phyloP scores from a whole-genome alignment of 2,888 invertebrate genomes.

The Drosophila fulvimacula region DNA sequence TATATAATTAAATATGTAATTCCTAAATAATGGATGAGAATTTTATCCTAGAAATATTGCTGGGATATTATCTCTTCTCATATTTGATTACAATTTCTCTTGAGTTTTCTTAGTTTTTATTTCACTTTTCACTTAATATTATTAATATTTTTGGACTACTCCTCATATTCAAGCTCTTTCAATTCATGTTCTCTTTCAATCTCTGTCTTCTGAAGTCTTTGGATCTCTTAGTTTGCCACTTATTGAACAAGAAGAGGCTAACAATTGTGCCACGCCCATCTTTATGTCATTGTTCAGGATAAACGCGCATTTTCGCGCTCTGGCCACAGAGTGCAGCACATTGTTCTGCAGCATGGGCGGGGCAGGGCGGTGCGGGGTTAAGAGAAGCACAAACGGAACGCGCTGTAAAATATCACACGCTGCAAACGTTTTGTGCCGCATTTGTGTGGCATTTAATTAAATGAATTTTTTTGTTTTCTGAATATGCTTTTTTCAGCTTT shows the following conservation, averaged over 20 bases:
- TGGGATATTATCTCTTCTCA: too few species aligned
- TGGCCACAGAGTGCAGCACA: constrained; percentile 12
- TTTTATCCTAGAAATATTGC: neutral
- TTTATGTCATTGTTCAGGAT: neutral
- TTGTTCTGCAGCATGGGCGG: neutral
- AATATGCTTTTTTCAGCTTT: neutral
- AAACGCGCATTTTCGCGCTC: constrained; percentile 27
- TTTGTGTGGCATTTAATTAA: constrained; percentile 79
- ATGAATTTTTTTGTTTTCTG: constrained; percentile 66
- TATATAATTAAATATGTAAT: too few species aligned
- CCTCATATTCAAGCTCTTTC: neutral
- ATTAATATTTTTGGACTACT: neutral
- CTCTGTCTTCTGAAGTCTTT: constrained; percentile 7
- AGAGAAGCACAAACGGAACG: constrained; percentile 9
- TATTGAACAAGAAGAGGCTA: constrained; percentile 9
- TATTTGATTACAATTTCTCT: neutral
- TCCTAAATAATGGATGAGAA: too few species aligned
- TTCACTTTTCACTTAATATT: neutral
- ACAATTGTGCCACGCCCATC: neutral
- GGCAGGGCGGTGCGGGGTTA: neutral
- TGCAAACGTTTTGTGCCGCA: constrained; percentile 71
- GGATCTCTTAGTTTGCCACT: neutral
- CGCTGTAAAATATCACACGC: constrained; percentile 65
- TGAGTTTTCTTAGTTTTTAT: neutral
- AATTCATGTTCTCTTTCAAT: neutral